Base-by-base conservation (phyloP, 2,888 invertebrate species). In the Chymomyza caudatula region DNA sequence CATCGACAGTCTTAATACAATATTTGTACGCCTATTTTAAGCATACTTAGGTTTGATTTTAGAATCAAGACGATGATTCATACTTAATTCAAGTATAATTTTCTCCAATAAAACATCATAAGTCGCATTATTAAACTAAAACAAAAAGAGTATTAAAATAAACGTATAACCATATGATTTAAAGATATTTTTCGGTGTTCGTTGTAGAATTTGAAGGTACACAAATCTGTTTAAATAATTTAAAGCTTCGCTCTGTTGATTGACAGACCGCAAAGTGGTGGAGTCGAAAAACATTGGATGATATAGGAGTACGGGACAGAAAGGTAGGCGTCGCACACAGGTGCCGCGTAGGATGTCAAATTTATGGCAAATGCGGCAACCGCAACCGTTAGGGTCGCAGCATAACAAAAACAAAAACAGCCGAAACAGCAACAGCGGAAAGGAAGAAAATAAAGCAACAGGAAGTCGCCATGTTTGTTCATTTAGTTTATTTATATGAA, bases 341-440 rank as follows among this genome's bases (percentile, higher is more conserved):
- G 51, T 67, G 68, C 47, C 65, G 66, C 68, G 71, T 71, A 76
- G 76, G 77, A 77, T 84, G 82, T 76, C 85, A 82, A 84, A 82
- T 84, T 81, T 84, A 78, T 78, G 81, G 78, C 76, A 65, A 77
- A 78, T 77, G 72, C 73, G 82, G 71, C 71, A 79, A 70, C 82
- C 84, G 63, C 82, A 43, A 25, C 11, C 29, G 47, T 47, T 23
- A 23, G 37, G 19, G 55, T 42, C 29, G 22, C 52, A 23, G 54
- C 2, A 55, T 37, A 37, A 22, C 20, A 13, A n/a, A 25, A 54
- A 25, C 17, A 37, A 37, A 37, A 29, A 29, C 29, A 29, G 29
- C 25, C 54, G 19, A 55, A n/a, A 23, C 60, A 62, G 58, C 65
- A 42, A 58, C 13, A 11, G 29, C 4, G 2, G 29, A 37, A 37